These are phyloP conservation scores for Chymomyza amoena DNA, from an alignment of 2,888 invertebrate genomes.

Conservation along the genomic window DNA sequence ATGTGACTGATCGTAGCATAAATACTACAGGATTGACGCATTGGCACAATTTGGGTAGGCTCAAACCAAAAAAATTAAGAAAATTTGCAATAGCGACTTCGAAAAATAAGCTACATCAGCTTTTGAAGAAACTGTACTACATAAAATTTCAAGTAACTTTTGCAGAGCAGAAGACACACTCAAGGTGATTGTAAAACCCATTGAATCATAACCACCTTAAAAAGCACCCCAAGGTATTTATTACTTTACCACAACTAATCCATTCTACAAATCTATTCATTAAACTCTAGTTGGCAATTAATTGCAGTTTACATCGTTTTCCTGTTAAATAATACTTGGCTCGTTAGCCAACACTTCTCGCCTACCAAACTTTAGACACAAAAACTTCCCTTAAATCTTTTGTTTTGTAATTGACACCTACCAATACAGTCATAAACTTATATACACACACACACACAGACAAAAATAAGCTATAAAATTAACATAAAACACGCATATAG, in stretches of 20 bases:
- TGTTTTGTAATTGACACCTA: not conserved
- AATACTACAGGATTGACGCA: too few relatives aligned
- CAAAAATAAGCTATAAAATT: not conserved
- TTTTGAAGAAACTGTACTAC: too few relatives aligned
- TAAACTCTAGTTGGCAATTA: not conserved
- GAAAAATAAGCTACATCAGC: too few relatives aligned
- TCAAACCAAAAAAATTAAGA: too few relatives aligned
- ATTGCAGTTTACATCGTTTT: not conserved
- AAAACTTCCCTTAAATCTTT: not conserved
- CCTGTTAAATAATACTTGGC: not conserved
- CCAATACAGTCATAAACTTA: not conserved
- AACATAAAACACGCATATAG: conserved; percentile 22
- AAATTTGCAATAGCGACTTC: too few relatives aligned
- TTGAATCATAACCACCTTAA: too few relatives aligned
- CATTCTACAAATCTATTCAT: not conserved
- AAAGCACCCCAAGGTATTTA: too few relatives aligned
- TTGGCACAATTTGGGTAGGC: too few relatives aligned
- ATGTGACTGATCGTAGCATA: too few relatives aligned
- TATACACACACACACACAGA: not conserved
- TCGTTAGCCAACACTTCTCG: not conserved
- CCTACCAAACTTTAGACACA: not conserved
- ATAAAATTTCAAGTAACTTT: too few relatives aligned
- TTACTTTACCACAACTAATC: not conserved
- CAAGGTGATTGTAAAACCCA: too few relatives aligned
- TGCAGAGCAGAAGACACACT: too few relatives aligned